Percentiles rank a stretch among this genome's conserved stretches.
Evolutionary conservation across 2,888 invertebrate species (phyloP).

Genomic region (Eumerus sabulonum): DNA sequence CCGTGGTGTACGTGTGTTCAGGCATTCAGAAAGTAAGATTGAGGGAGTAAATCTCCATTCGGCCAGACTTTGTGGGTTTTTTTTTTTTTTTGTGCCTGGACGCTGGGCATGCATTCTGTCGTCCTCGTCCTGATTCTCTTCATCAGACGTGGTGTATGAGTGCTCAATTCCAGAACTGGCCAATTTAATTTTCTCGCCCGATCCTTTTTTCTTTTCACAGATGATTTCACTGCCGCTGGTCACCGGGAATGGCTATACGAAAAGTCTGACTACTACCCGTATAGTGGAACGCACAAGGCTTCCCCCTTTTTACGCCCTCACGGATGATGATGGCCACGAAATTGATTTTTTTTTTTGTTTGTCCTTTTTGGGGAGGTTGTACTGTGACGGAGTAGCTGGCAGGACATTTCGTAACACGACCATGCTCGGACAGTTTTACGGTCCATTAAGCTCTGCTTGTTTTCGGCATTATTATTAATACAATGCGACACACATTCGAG

Average conservation of each 20-base stretch:
- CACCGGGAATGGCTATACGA: neutral
- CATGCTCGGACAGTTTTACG: slow-evolving; percentile 75
- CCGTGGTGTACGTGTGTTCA: too few species aligned
- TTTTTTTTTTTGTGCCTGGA: too few species aligned
- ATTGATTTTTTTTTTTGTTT: slow-evolving; percentile 62
- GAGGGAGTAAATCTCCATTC: slow-evolving; percentile 4
- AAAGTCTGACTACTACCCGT: too few species aligned
- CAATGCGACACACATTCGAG: slow-evolving; percentile 51
- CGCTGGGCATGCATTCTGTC: slow-evolving; percentile 36
- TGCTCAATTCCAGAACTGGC: slow-evolving; percentile 71
- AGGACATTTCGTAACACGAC: slow-evolving; percentile 40
- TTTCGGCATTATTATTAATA: slow-evolving; percentile 67
- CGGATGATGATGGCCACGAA: slow-evolving; percentile 59
- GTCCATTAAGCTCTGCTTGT: slow-evolving; percentile 74
- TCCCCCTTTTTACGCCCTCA: slow-evolving; percentile 29
- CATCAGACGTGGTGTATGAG: slow-evolving; percentile 24
- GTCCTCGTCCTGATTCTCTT: slow-evolving; percentile 13
- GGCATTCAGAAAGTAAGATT: too few species aligned
- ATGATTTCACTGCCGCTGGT: slow-evolving; percentile 73
- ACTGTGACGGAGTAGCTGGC: slow-evolving; percentile 70
- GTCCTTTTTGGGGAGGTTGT: slow-evolving; percentile 43
- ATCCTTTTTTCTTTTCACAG: slow-evolving; percentile 74
- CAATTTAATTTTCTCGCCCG: slow-evolving; percentile 77
- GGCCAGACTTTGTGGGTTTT: too few species aligned
- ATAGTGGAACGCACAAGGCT: slow-evolving; percentile 1